A percentile compares a stretch with the other conserved stretches of the same genome.
phyloP scores from a whole-genome alignment of 2,113 vertebrate species.

The Xiphias gladius region DNA sequence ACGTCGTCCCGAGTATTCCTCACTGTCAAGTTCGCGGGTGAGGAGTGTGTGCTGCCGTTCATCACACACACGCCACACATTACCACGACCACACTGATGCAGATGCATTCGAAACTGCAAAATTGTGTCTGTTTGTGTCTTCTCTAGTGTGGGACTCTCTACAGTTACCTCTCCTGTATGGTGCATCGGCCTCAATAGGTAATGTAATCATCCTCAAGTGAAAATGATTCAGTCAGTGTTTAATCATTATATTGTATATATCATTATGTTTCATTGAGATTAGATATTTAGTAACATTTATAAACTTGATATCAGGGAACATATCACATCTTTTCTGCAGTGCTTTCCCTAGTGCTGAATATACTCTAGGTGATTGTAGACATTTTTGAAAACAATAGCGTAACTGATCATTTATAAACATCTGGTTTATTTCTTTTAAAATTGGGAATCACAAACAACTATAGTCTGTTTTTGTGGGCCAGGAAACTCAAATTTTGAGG shows the following conservation, averaged over 20 bases:
- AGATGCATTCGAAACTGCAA: neutral
- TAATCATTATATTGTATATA: neutral
- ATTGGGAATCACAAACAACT: neutral
- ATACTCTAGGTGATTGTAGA: too few species aligned
- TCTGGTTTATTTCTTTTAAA: neutral
- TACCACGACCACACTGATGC: neutral
- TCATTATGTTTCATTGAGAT: too few species aligned
- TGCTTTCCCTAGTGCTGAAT: too few species aligned
- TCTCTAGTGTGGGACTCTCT: conserved; percentile 93
- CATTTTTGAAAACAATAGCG: too few species aligned
- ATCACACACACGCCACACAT: neutral
- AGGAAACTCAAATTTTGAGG: neutral
- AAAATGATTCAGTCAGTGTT: neutral
- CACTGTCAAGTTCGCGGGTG: conserved; percentile 92
- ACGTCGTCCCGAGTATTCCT: conserved; percentile 88
- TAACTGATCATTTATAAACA: too few species aligned
- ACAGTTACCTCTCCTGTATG: conserved; percentile 93
- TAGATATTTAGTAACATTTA: neutral
- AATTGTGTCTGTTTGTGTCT: neutral
- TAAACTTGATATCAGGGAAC: too few species aligned
- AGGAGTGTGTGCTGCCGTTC: conserved; percentile 53
- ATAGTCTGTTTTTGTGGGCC: neutral
- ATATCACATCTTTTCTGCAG: too few species aligned
- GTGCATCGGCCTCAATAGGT: conserved; percentile 87
- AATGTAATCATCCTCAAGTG: conserved; percentile 18